Percentiles rank a stretch among this genome's conserved stretches.
Conservation (phyloP, 2,797 vertebrate genomes). For the Lagorchestes hirsutus region DNA sequence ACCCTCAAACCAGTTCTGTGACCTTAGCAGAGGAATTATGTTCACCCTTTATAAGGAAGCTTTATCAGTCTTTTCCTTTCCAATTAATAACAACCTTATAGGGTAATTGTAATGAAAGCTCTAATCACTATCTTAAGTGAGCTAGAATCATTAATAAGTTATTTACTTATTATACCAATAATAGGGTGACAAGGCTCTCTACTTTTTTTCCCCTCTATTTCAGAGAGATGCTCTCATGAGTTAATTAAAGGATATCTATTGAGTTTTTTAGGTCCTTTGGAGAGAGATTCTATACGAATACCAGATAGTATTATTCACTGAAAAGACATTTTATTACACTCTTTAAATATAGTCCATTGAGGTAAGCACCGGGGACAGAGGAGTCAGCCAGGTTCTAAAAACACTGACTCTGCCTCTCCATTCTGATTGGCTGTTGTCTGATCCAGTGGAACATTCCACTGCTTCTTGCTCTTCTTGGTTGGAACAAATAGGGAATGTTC, state of each 20-base stretch:
- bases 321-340: slow-evolving; percentile 66
- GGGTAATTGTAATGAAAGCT: background rate
- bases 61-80: background rate
- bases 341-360: slow-evolving; percentile 74
- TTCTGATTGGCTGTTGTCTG: slow-evolving; percentile 33
- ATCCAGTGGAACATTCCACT: slow-evolving; percentile 72
- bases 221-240: background rate
- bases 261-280: background rate
- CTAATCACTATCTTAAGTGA: background rate
- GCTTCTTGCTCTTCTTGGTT: slow-evolving; percentile 62
- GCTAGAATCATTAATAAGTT: background rate
- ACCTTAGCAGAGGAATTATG: background rate
- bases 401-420: slow-evolving; percentile 37
- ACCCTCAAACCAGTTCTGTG: background rate
- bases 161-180: background rate
- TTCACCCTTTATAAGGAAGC: background rate
- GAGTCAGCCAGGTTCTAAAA: slow-evolving; percentile 57
- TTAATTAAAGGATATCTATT: background rate
- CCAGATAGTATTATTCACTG: background rate
- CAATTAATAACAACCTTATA: background rate
- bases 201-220: background rate
- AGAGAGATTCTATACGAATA: slow-evolving; percentile 39
- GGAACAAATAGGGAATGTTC: slow-evolving; percentile 27
- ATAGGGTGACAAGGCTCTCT: background rate
- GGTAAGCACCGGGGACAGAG: slow-evolving; percentile 67